A percentile compares a stretch with the other conserved stretches of the same genome.
phyloP scores from a whole-genome alignment of 2,888 invertebrate species.

The Pollenia angustigena region DNA sequence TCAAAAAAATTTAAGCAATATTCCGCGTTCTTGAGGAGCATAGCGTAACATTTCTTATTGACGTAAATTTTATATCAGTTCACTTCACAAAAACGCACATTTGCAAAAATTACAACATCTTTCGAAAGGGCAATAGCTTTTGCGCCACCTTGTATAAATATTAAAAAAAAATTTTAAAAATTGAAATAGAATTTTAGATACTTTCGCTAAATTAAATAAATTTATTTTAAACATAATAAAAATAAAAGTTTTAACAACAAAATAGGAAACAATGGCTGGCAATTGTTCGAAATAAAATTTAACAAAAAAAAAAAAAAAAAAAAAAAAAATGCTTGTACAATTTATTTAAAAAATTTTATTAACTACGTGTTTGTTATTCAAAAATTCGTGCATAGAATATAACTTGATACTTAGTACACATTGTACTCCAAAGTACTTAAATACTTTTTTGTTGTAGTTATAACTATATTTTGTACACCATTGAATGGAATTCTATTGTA shows the following conservation, averaged over 20 bases:
- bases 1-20: no score
- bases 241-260: background rate
- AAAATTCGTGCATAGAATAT: background rate
- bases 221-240: constrained; percentile 15
- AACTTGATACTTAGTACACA: background rate
- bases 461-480: no score
- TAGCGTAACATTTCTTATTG: no score
- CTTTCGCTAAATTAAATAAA: background rate
- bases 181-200: background rate
- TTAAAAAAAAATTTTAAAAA: background rate
- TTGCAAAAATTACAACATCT: no score
- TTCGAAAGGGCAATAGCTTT: no score
- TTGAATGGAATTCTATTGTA: no score
- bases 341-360: constrained; percentile 2
- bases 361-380: background rate
- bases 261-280: constrained; percentile 1
- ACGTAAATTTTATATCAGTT: no score
- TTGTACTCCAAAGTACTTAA: background rate
- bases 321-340: constrained; percentile 1
- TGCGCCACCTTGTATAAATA: no score
- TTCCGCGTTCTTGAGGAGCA: no score
- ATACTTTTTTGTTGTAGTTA: background rate
- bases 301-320: constrained; percentile 8
- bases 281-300: background rate
- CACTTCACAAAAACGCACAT: no score